These are phyloP conservation scores for Ethmia dodecea DNA, from an alignment of 2,888 invertebrate genomes.

Conservation along the genomic window DNA sequence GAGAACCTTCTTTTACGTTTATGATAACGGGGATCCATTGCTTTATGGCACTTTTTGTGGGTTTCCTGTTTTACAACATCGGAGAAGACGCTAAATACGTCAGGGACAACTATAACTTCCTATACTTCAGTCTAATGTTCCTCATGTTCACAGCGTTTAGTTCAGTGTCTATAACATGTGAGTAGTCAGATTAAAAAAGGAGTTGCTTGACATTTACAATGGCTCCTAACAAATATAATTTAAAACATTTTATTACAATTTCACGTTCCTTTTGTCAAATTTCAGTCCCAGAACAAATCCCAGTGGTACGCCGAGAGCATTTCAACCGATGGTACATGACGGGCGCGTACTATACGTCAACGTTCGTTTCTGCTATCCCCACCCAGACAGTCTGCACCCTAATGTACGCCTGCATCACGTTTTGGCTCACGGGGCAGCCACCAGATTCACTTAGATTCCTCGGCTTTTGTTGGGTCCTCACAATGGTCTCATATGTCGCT, in stretches of 20 bases:
- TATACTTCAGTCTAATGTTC: constrained; percentile 95
- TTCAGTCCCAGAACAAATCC: constrained; percentile 90
- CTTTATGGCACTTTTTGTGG: constrained; percentile 88
- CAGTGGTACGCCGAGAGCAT: constrained; percentile 88
- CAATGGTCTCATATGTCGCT: constrained; percentile 89
- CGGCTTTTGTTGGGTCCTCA: constrained; percentile 83
- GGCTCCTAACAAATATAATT: too few species aligned
- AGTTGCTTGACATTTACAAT: too few species aligned
- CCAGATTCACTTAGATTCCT: constrained; percentile 83
- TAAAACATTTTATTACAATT: not conserved
- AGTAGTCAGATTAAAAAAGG: too few species aligned
- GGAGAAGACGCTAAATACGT: constrained; percentile 91
- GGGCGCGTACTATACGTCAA: constrained; percentile 88
- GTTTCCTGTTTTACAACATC: constrained; percentile 88
- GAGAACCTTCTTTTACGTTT: constrained; percentile 85
- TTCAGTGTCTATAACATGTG: constrained; percentile 92
- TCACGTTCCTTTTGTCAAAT: constrained; percentile 1
- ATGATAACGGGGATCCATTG: constrained; percentile 89
- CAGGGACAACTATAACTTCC: constrained; percentile 90
- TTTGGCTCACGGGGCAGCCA: constrained; percentile 92
- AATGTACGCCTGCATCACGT: constrained; percentile 86
- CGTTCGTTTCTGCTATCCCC: constrained; percentile 88
- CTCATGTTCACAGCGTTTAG: constrained; percentile 96
- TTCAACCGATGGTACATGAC: constrained; percentile 94
- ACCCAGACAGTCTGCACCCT: constrained; percentile 87